Base-by-base conservation (phyloP, 2,113 vertebrate species). In the Ceratotherium simum region DNA sequence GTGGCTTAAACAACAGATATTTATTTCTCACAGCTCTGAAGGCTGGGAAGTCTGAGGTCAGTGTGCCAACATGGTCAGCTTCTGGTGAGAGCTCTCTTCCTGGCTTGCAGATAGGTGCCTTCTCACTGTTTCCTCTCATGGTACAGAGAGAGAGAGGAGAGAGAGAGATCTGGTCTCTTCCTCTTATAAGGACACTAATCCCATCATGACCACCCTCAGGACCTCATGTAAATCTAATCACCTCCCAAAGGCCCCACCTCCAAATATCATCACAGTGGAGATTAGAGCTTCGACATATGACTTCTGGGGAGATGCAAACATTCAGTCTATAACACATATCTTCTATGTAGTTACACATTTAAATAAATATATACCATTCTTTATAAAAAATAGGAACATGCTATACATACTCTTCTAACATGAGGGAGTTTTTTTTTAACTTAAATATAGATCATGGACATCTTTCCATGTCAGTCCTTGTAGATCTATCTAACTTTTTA, bases 381-480 rank as follows among this genome's bases (percentile, higher is more conserved):
- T 96, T 64, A 95, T 93, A 96, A 98, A 88, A 96, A 89, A 81
- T 69, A 81, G 10, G 8, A 78, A 46, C 80, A 79, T 33, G 17
- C 0, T 70, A 2, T 69, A 20, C 6, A 29, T 42, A 64, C 11
- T 54, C 18, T 39, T 82, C 48, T 60, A 65, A 96, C 79, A 46
- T 33, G 42, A 46, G 14, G 51, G 51, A 11, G 25, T 62, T 36
- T 29, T 88, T 60, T 65, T 39, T 39, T 42, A 46, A 54, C 60
- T 69, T 81, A 81, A 85, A 96, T 97, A 97, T 97, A 90, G 20
- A 33, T 33, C 8, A 89, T 8, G 4, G n/a, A 46, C 25, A 84
- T 73, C 8, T 79, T 88, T 83, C 17, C 31, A 20, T n/a, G 8
- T 51, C 85, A 76, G 29, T 75, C 27, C 8, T 88, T 75, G 0